A percentile compares a stretch with the other conserved stretches of the same genome.
These are phyloP conservation scores for Diploptera punctata DNA, from an alignment of 2,888 invertebrate species.

Conservation along the genomic window DNA sequence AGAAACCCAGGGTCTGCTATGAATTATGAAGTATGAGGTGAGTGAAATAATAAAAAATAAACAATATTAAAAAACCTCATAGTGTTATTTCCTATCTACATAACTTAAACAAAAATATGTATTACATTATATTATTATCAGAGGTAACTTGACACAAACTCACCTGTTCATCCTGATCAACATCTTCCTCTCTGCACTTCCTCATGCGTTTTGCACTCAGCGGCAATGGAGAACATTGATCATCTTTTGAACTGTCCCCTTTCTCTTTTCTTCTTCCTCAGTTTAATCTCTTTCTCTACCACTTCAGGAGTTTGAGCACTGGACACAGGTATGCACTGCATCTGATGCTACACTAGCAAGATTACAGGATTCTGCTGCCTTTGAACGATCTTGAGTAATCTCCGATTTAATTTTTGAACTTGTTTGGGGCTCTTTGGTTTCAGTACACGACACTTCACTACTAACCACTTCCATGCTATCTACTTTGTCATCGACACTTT, in stretches of 20 bases:
- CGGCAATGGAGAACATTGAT: neutral
- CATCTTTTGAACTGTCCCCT: constrained; percentile 31
- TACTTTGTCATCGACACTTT: neutral
- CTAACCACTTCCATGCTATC: neutral
- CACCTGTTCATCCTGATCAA: constrained; percentile 37
- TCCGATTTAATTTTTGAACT: constrained; percentile 3
- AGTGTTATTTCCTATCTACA: no score
- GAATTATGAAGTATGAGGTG: no score
- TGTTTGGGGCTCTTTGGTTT: constrained; percentile 13
- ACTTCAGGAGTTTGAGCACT: neutral
- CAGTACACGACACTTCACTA: neutral
- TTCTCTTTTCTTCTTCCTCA: constrained; percentile 25
- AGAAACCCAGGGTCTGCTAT: no score
- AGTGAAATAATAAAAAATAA: no score
- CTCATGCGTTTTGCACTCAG: constrained; percentile 29
- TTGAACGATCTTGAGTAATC: neutral
- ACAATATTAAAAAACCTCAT: no score
- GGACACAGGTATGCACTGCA: neutral
- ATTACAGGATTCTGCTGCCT: neutral
- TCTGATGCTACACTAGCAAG: no score
- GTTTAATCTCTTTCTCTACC: neutral
- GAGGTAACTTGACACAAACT: no score
- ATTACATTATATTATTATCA: no score
- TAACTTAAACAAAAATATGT: no score
- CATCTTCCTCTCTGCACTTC: constrained; percentile 38